Evolutionary conservation across 2,113 vertebrate species (phyloP), one percentile per base, ranked within the genome.

Genomic region (Emydocephalus ijimae): DNA sequence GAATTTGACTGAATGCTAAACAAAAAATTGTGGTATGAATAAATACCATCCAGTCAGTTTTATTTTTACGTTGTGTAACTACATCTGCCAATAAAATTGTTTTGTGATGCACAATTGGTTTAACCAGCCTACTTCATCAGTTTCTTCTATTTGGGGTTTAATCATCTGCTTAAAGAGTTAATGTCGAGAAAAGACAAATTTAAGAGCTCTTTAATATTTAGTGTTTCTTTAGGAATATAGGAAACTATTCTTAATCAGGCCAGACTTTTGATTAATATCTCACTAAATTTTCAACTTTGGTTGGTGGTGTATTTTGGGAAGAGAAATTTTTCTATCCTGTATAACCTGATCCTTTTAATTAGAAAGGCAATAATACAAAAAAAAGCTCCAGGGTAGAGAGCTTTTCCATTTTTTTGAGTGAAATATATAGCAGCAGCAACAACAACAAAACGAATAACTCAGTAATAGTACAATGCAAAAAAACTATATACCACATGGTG

Each of bases 1-100:
- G 45, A 94, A 95, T 91, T 87, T 89, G 20, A 11, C 7, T 89
- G 54, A 89, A 88, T 94, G 55, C 86, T 89, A 91, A 95, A 92
- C 94, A 81, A 87, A 64, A 23, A 88, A 59, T 54, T 92, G 2
- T 14, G 11, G 20, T 12, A 48, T 26, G 7, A 94, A 95, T 91
- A 90, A 91, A 54, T 21, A 29, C 45, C 43, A 90, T 2, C 85
- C 85, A 88, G 34, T 74, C 94, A 50, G 24, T 90, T 23, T 39
- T 43, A 93, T 48, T 85, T 89, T 21, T 23, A 56, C 10, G n/a
- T 89, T 92, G 85, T 43, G 56, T 24, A 81, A 59, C 81, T 21
- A 14, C 54, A 59, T 52, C 29, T 74, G n/a, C n/a, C 18, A 24
- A 26, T 20, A 50, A 39, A 39, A 85, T 88, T 92, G 87, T 88